Conservation (phyloP, 2,888 invertebrate species). For the Latrodectus hesperus region DNA sequence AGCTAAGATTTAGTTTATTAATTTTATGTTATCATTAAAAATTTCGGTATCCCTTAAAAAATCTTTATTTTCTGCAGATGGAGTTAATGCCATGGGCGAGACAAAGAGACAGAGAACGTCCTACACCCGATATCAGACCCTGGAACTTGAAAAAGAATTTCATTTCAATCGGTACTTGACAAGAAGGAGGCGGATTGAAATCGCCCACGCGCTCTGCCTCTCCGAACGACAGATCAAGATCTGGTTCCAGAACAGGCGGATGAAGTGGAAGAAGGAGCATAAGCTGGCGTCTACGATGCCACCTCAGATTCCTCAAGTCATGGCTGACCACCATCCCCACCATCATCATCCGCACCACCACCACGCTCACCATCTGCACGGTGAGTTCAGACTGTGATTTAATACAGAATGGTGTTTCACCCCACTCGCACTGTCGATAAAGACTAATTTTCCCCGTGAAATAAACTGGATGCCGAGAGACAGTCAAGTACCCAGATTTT, state of each 20-base stretch:
- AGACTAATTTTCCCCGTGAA: background rate
- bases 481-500: background rate
- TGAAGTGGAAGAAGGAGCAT: conserved; percentile 72
- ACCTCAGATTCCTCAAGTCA: conserved; percentile 71
- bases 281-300: conserved; percentile 71
- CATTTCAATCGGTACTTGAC: conserved; percentile 98
- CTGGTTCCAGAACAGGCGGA: conserved; percentile 84
- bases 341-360: conserved; percentile 68
- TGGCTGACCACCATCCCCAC: conserved; percentile 65
- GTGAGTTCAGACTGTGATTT: conserved; percentile 51
- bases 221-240: conserved; percentile 98
- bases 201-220: conserved; percentile 95
- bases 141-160: conserved; percentile 97
- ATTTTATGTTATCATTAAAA: background rate
- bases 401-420: background rate
- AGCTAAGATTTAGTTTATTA: background rate
- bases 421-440: background rate
- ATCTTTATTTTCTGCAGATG: conserved; percentile 81
- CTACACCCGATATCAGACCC: conserved; percentile 93
- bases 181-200: conserved; percentile 94
- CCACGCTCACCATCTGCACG: conserved; percentile 64
- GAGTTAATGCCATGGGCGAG: conserved; percentile 97
- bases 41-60: background rate
- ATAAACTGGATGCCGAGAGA: background rate
- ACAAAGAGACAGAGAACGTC: conserved; percentile 89